Conservation (phyloP, 2,888 invertebrate genomes). For the Lymantria monacha region DNA sequence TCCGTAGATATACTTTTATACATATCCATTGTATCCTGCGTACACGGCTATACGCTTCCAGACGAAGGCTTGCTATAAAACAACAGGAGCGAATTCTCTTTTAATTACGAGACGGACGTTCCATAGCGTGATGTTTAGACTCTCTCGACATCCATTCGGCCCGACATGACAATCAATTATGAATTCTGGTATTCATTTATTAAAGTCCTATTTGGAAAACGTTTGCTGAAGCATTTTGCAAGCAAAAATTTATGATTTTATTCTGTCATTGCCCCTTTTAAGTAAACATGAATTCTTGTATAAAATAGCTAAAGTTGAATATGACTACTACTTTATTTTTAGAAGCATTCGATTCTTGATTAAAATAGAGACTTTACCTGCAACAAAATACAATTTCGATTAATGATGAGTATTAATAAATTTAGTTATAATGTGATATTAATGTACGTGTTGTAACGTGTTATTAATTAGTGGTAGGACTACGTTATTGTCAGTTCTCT, state of each 20-base stretch:
- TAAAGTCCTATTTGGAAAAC: conserved; percentile 32
- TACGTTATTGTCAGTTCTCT: too few relatives aligned
- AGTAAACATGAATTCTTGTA: conserved; percentile 11
- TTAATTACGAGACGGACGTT: conserved; percentile 59
- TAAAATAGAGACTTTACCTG: conserved; percentile 35
- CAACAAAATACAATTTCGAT: conserved; percentile 24
- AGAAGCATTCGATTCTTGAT: not conserved
- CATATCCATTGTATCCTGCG: conserved; percentile 48
- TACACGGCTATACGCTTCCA: conserved; percentile 42
- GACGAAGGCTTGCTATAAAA: conserved; percentile 56
- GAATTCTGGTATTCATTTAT: conserved; percentile 26
- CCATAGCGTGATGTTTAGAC: conserved; percentile 50
- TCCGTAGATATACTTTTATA: conserved; percentile 32
- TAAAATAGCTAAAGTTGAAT: conserved; percentile 8
- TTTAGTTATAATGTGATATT: too few relatives aligned
- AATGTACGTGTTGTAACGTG: too few relatives aligned
- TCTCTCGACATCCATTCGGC: conserved; percentile 51
- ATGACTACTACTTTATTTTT: conserved; percentile 10
- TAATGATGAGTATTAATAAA: not conserved
- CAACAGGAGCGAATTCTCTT: conserved; percentile 61
- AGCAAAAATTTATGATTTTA: conserved; percentile 23
- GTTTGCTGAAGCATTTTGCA: conserved; percentile 5
- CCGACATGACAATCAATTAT: conserved; percentile 34
- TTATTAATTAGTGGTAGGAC: too few relatives aligned
- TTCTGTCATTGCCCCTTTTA: conserved; percentile 15